A percentile compares a stretch with the other conserved stretches of the same genome.
phyloP scores from a whole-genome alignment of 1,140 invertebrate genomes.

The Aphelinus certus region DNA sequence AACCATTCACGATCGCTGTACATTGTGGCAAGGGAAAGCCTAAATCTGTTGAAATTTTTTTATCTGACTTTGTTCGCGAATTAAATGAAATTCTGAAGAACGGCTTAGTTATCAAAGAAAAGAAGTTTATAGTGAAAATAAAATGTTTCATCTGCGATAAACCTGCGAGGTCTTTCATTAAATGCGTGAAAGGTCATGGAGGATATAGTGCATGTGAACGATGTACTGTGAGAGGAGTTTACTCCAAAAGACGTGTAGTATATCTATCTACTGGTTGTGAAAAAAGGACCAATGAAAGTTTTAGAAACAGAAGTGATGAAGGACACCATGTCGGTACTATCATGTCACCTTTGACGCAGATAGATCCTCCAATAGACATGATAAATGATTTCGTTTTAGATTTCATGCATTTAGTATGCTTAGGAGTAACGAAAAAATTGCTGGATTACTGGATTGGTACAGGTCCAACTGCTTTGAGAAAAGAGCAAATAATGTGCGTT shows the following conservation, averaged over 20 bases:
- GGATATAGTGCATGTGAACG: neutral
- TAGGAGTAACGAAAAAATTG: slow-evolving; percentile 33
- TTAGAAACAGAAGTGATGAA: neutral
- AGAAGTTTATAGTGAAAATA: neutral
- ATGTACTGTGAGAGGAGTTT: neutral
- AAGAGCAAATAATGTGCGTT: slow-evolving; percentile 1
- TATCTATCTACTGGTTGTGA: neutral
- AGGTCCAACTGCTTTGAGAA: neutral
- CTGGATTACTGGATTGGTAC: slow-evolving; percentile 9
- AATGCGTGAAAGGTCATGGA: neutral
- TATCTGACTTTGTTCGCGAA: neutral
- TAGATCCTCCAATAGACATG: slow-evolving; percentile 34
- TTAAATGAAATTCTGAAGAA: neutral
- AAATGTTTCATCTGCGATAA: neutral
- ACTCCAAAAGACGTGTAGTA: neutral
- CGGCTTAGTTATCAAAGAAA: neutral
- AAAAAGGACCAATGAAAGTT: neutral
- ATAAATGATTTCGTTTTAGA: slow-evolving; percentile 32
- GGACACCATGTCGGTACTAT: slow-evolving; percentile 14
- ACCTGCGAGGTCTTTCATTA: neutral
- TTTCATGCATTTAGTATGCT: slow-evolving; percentile 24
- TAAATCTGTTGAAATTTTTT: neutral
- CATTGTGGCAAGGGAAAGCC: slow-evolving; percentile 1
- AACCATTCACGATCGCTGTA: neutral
- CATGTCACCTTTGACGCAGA: slow-evolving; percentile 12